These are phyloP conservation scores for Mormyrus lacerda DNA, from an alignment of 2,113 vertebrate genomes.

Conservation along the genomic window DNA sequence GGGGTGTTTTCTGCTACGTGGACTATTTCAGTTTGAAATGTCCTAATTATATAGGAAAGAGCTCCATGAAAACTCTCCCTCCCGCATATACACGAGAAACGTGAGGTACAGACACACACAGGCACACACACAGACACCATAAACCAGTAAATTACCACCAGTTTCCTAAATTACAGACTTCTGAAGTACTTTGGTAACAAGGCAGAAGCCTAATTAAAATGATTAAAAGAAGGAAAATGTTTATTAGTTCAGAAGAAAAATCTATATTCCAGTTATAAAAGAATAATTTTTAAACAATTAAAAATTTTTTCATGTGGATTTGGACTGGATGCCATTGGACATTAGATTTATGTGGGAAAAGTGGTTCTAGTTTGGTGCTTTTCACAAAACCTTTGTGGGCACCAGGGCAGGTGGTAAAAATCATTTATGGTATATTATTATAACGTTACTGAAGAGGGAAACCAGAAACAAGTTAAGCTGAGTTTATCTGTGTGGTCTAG, in stretches of 20 bases:
- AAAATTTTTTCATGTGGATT: slow-evolving; percentile 7
- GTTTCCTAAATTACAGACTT: slow-evolving; percentile 25
- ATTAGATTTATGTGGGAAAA: slow-evolving; percentile 12
- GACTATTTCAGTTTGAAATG: neutral
- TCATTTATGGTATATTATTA: neutral
- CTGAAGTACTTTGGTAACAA: slow-evolving; percentile 20
- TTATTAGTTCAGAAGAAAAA: slow-evolving; percentile 21
- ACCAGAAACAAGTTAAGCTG: neutral
- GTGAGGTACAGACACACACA: neutral
- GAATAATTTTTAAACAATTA: neutral
- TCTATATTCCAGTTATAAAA: neutral
- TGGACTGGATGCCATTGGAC: slow-evolving; percentile 12
- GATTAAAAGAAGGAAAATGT: slow-evolving; percentile 11
- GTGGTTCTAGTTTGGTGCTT: slow-evolving; percentile 3
- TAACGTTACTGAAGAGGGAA: neutral
- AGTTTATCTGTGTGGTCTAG: neutral
- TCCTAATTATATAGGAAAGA: slow-evolving; percentile 13
- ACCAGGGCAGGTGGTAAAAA: neutral
- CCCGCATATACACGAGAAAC: neutral
- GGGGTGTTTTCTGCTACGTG: neutral
- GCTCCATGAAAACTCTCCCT: neutral
- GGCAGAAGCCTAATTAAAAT: slow-evolving; percentile 9
- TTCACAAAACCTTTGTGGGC: slow-evolving; percentile 7
- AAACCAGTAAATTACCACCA: slow-evolving; percentile 16
- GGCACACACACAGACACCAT: neutral